A percentile compares a stretch with the other conserved stretches of the same genome.
phyloP scores from a whole-genome alignment of 2,888 invertebrate species.

The Lypha dubia region DNA sequence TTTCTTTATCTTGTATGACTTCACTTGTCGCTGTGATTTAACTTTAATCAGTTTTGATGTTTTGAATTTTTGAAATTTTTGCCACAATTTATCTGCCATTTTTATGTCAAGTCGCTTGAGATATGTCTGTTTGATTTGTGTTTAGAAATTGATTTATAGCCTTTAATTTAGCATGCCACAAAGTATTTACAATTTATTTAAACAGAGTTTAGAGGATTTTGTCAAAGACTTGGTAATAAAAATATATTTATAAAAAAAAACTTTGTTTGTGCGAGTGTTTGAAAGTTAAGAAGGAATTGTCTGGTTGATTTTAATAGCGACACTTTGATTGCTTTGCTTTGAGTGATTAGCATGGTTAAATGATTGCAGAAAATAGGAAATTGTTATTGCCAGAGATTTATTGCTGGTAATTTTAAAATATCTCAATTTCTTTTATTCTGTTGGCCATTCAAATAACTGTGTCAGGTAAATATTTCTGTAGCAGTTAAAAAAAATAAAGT shows the following conservation, averaged over 20 bases:
- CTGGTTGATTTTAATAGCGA: conserved; percentile 41
- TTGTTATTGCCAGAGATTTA: conserved; percentile 36
- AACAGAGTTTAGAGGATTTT: conserved; percentile 41
- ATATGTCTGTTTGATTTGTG: conserved; percentile 67
- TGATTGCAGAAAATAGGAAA: conserved; percentile 28
- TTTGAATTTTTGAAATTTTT: conserved; percentile 67
- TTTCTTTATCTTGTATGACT: conserved; percentile 1
- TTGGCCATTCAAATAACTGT: conserved; percentile 17
- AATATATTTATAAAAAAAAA: neutral
- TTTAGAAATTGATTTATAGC: conserved; percentile 69
- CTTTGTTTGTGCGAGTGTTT: neutral
- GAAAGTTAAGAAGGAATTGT: conserved; percentile 43
- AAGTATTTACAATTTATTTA: conserved; percentile 59
- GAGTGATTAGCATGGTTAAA: conserved; percentile 58
- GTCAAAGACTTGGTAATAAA: conserved; percentile 7
- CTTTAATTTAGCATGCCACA: conserved; percentile 70
- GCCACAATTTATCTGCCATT: conserved; percentile 70
- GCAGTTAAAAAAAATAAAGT: neutral
- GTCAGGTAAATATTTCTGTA: neutral
- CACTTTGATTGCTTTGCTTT: conserved; percentile 61
- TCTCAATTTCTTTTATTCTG: neutral
- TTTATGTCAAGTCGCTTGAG: conserved; percentile 59
- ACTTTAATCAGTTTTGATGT: conserved; percentile 58
- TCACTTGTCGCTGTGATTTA: conserved; percentile 49
- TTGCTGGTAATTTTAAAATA: conserved; percentile 25